Percentiles rank a stretch among this genome's conserved stretches.
phyloP scores from a whole-genome alignment of 2,888 invertebrate species.

The Loripinus fragilis region DNA sequence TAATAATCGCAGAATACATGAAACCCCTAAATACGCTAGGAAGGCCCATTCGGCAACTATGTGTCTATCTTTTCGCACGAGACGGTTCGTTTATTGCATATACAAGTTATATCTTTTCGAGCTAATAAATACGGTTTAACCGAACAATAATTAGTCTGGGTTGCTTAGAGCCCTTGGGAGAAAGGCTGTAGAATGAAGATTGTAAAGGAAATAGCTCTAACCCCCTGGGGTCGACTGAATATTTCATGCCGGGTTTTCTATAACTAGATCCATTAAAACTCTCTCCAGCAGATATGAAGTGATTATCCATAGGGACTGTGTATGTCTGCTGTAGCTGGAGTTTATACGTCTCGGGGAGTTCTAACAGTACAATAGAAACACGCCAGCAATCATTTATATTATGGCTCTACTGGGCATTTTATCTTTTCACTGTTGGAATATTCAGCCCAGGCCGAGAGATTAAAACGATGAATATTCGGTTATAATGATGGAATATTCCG shows the following conservation, averaged over 20 bases:
- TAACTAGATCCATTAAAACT: constrained; percentile 16
- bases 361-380: not conserved
- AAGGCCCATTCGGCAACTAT: too few relatives aligned
- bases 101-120: not conserved
- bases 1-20: too few relatives aligned
- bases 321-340: not conserved
- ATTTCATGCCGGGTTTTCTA: constrained; percentile 52
- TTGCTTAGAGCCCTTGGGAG: constrained; percentile 14
- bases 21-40: too few relatives aligned
- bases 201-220: constrained; percentile 55
- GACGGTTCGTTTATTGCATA: not conserved
- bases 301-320: constrained; percentile 7
- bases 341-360: not conserved
- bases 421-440: too few relatives aligned
- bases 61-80: too few relatives aligned
- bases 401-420: too few relatives aligned
- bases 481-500: too few relatives aligned
- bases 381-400: not conserved
- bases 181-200: constrained; percentile 40
- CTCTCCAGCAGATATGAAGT: constrained; percentile 11
- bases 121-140: constrained; percentile 22
- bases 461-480: too few relatives aligned
- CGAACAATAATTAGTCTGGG: constrained; percentile 42
- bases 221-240: constrained; percentile 40
- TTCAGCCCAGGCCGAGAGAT: too few relatives aligned